These are phyloP conservation scores for Lasaia peninsularis DNA, from an alignment of 1,140 invertebrate species.

Conservation along the genomic window DNA sequence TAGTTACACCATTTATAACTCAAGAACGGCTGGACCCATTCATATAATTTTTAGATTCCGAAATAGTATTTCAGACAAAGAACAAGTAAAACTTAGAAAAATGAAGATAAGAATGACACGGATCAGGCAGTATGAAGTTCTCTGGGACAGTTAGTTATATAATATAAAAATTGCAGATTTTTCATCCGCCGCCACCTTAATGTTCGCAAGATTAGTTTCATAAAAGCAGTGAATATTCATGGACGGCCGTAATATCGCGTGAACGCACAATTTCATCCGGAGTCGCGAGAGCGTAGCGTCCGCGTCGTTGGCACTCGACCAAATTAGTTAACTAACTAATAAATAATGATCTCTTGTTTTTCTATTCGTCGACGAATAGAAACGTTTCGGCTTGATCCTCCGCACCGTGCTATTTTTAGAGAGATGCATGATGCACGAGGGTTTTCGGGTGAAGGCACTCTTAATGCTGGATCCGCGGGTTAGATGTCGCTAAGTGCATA, in stretches of 20 bases:
- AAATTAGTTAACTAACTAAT: conserved; percentile 75
- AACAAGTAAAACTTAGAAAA: too few species aligned
- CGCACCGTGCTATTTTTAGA: conserved; percentile 62
- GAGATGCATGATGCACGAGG: conserved; percentile 52
- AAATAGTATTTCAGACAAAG: too few species aligned
- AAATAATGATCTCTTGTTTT: conserved; percentile 77
- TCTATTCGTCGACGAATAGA: conserved; percentile 70
- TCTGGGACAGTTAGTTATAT: too few species aligned
- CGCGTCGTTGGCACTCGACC: conserved; percentile 57
- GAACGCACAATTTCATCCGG: conserved; percentile 60
- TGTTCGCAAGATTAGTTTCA: conserved; percentile 10
- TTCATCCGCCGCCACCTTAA: background rate
- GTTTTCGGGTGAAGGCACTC: conserved; percentile 72
- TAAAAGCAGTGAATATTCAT: conserved; percentile 50
- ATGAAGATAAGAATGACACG: too few species aligned
- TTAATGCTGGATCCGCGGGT: conserved; percentile 61
- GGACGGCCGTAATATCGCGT: conserved; percentile 21
- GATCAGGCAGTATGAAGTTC: too few species aligned
- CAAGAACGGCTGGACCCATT: too few species aligned
- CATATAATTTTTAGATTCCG: too few species aligned
- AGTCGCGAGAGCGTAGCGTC: conserved; percentile 53
- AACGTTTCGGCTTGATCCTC: conserved; percentile 58
- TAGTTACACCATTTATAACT: too few species aligned
- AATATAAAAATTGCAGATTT: too few species aligned
- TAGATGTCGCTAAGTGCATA: conserved; percentile 32